A percentile compares a stretch with the other conserved stretches of the same genome.
Conservation (phyloP, 1,140 invertebrate species). For the Euura lappo region DNA sequence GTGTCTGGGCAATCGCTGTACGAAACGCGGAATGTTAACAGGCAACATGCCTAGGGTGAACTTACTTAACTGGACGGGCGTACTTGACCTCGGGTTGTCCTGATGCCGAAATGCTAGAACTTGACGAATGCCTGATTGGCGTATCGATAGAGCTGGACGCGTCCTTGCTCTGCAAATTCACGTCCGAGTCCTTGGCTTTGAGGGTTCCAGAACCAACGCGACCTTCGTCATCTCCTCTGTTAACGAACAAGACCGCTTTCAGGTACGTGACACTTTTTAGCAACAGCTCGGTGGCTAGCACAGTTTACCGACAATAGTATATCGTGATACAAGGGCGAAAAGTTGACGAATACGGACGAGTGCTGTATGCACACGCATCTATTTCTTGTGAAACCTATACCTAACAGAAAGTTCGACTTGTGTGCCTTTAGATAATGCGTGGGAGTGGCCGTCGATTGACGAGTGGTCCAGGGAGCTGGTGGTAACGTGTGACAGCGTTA, state of each 20-base stretch:
- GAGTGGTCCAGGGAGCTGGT: no score
- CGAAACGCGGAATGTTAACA: conserved; percentile 1
- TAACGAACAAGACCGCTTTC: no score
- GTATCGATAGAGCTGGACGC: conserved; percentile 38
- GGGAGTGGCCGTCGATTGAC: no score
- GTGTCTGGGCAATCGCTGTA: no score
- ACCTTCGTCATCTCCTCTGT: conserved; percentile 42
- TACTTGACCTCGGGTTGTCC: conserved; percentile 54
- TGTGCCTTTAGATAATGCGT: no score
- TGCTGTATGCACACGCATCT: no score
- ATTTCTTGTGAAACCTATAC: no score
- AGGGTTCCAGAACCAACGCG: conserved; percentile 41
- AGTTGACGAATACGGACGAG: neutral
- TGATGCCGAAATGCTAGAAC: conserved; percentile 37
- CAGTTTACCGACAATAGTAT: no score
- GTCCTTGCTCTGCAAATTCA: conserved; percentile 43
- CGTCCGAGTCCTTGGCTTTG: conserved; percentile 36
- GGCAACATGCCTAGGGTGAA: conserved; percentile 30
- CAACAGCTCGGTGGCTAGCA: no score
- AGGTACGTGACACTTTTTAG: no score
- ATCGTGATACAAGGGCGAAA: neutral
- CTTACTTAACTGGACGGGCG: conserved; percentile 56
- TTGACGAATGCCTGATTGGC: conserved; percentile 35
- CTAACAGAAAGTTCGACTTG: no score
- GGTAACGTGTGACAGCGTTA: no score